Percentiles rank a stretch among this genome's conserved stretches.
These are phyloP conservation scores for Okamejei kenojei DNA, from an alignment of 2,797 vertebrate species.

Conservation along the genomic window DNA sequence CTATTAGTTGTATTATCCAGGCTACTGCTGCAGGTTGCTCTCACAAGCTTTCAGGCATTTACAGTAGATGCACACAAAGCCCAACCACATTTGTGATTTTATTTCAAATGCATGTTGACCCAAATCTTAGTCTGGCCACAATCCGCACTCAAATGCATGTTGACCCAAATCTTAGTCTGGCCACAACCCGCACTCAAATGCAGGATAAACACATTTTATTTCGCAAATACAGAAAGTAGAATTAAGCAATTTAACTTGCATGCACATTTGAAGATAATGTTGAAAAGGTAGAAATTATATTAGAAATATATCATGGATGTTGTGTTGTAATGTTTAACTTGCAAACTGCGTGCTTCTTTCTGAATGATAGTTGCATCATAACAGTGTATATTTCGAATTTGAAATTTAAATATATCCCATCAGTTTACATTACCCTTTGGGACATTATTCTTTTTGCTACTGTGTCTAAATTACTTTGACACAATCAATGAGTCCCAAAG, in stretches of 20 bases:
- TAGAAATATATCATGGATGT: background rate
- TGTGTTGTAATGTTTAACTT: background rate
- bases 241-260: background rate
- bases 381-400: background rate
- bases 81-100: background rate
- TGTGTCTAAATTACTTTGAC: background rate
- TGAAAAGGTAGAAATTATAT: background rate
- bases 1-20: background rate
- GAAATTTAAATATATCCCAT: background rate
- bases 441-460: slow-evolving; percentile 6
- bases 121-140: background rate
- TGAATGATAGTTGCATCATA: background rate
- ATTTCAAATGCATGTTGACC: background rate
- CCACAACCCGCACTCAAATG: background rate
- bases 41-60: background rate
- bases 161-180: too few species aligned
- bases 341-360: background rate
- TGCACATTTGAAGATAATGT: background rate
- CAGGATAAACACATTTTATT: background rate
- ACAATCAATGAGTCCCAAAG: background rate
- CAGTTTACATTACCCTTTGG: background rate
- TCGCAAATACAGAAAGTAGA: background rate
- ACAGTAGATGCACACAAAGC: background rate
- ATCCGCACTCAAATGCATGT: too few species aligned
- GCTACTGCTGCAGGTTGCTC: background rate